Evolutionary conservation across 2,797 vertebrate species (phyloP), one percentile per base, ranked within the genome.

Genomic region (Centroberyx gerrardi): DNA sequence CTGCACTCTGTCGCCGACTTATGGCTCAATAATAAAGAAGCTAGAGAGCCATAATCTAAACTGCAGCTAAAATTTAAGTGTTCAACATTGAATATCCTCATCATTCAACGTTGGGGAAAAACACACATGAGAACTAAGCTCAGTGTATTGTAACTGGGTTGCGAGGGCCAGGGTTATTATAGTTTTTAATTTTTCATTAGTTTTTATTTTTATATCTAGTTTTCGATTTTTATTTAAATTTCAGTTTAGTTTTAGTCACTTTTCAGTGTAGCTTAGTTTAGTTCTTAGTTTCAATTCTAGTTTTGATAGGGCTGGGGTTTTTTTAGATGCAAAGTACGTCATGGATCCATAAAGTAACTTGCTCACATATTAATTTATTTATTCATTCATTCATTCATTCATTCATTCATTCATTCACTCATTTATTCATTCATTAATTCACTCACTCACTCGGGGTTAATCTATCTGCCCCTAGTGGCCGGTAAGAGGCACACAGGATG

Each of bases 21-120:
- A 75, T 42, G 44, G 62, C 68, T 66, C 72, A 66, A 75, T 72
- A 78, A 82, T 46, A 81, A 78, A 72, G 69, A 74, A 72, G 38
- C 61, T 46, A 40, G 68, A 90, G 74, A 80, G 69, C 71, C 55
- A 70, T 75, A 74, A 77, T 36, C 46, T 70, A 52, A 80, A 77
- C 71, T 72, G 74, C 68, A 54, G 65, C 56, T 74, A 54, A 84
- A 74, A 33, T 8, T 22, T 46, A 67, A 53, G 40, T 9, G 40
- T 79, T 74, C 38, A 75, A 74, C 73, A 69, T 2, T 60, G 54
- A 79, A 53, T 53, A 62, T 36, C 17, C 75, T 69, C 13, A 55
- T 28, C 2, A 31, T 69, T 55, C 64, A 48, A 67, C 51, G 56
- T 22, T 63, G 40, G 52, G 42, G 58, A 31, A 46, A 44, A 46